Evolutionary conservation across 2,113 vertebrate genomes (phyloP), one percentile per base, ranked within the genome.

Genomic region (Ptyas mucosa): DNA sequence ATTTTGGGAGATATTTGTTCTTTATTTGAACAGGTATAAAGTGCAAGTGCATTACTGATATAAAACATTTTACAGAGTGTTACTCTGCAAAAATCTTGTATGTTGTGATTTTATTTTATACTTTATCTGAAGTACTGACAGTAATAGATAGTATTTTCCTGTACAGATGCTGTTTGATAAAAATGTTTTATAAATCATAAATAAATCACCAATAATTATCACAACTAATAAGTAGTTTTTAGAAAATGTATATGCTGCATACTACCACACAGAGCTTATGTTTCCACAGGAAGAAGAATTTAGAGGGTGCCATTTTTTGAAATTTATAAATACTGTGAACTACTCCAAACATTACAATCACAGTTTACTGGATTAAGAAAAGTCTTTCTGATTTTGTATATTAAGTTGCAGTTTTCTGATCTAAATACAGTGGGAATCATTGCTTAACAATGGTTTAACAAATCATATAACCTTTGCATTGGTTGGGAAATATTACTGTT

Each of bases 71-170:
- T 96, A 21, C 94, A 92, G 94, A 94, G 94, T 85, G 91, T 96
- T 91, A 94, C 61, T 97, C 91, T 94, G 88, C 87, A 86, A 85
- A 69, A 97, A 81, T 95, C 94, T 92, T 93, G 43, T 95, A 93
- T 93, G 94, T 96, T 95, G 93, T 86, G 75, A n/a, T n/a, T 96
- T 93, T 94, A 94, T 97, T 97, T 96, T 97, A 92, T 95, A 97
- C 90, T 81, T 8, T 96, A 95, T 96, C 89, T 96, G 81, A 96
- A 95, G 95, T 94, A 95, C 92, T 96, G 94, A 95, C 51, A 91
- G 0, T 94, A 88, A 89, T 94, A 96, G 91, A 95, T 94, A 93
- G 90, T 85, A 87, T 1, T 46, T 95, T 96, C 95, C 95, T 91
- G 54, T 96, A 5, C 96, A 96, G 93, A 94, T 96, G 94, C 97